Base-by-base conservation (phyloP, 1,140 invertebrate species). In the Tetragnatha versicolor region DNA sequence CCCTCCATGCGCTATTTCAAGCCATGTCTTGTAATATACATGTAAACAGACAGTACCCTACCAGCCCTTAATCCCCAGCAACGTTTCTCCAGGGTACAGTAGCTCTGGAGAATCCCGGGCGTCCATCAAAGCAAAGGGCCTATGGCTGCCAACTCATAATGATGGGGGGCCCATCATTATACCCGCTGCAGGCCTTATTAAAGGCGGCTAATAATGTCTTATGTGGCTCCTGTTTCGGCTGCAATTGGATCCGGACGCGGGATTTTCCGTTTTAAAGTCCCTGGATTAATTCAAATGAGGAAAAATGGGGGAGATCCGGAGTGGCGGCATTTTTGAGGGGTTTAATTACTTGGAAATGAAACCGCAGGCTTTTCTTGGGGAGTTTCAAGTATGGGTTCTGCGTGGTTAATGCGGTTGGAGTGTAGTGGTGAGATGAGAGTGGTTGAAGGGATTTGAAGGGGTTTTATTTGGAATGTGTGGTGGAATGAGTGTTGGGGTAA, bases 21-120 rank as follows among this genome's bases (percentile, higher is more conserved):
- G 7, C 45, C 22, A 66, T 65, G 47, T 66, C 73, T 35, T 77
- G 73, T 66, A 77, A 65, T 77, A 77, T 77, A 60, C 73, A 77
- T 53, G 73, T 66, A 77, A 77, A 77, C 73, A 65, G 70, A 65
- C 39, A 63, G 72, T 66, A 77, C 73, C 73, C 73, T 77, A 65
- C 66, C 33, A 47, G 73, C 61, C 65, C 73, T 77, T 77, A 76
- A 77, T 77, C 73, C 60, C 31, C n/a, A 47, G 17, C 25, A 53
- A 77, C 31, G 27, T 31, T 20, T 22, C 73, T 37, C 60, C 31
- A 17, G 73, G 73, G 73, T 53, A 29, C 47, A 14, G 27, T 77
- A 31, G 39, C 39, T 35, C 31, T 27, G 33, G 42, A 65, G 29
- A 42, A 33, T 65, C 27, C 22, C 5, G 33, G 45, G 20, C 25